Evolutionary conservation across 2,797 vertebrate species (phyloP), one percentile per base, ranked within the genome.

Genomic region (Serranus cabrilla): DNA sequence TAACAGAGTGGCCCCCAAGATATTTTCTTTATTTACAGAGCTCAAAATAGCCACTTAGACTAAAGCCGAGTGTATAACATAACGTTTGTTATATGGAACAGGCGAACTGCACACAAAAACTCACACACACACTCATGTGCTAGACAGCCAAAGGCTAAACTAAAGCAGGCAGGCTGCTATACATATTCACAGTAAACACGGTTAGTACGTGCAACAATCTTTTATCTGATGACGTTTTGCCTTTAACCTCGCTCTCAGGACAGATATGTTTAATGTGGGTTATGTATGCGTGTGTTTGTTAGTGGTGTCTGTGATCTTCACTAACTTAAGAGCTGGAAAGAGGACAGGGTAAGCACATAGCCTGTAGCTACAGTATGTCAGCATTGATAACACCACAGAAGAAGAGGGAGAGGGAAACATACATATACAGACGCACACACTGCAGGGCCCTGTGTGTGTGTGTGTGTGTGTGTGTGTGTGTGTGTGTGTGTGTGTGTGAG

Each of bases 331-430:
- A 81, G 75, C 66, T 69, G 74, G 73, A 87, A 62, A 76, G 86
- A 85, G 78, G 82, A 89, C 79, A 80, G 87, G 69, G 65, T 88
- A 78, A 87, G 84, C 87, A 87, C 77, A 89, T 74, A 89, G 90
- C 92, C 88, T n/a, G 71, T 60, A 88, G 92, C 86, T 65, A 83
- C 57, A 61, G 78, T 20, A 80, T 87, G 90, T 92, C 91, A 91
- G 79, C 80, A 81, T 68, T 65, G 86, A 91, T 91, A 87, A 84
- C 58, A 78, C 61, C 76, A 78, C 69, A 43, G 39, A 76, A 25
- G 59, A 75, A 64, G 74, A 81, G 66, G 60, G 77, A 51, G 64
- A 58, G 67, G 64, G 46, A 74, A 76, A 71, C 66, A 76, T 73
- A 60, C 78, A 81, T 34, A 67, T 67, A 69, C 66, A 39, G 50